Evolutionary conservation across 37 sponge, comb jelly and placozoan species (phyloP).

Genomic region (Corticium candelabrum): DNA sequence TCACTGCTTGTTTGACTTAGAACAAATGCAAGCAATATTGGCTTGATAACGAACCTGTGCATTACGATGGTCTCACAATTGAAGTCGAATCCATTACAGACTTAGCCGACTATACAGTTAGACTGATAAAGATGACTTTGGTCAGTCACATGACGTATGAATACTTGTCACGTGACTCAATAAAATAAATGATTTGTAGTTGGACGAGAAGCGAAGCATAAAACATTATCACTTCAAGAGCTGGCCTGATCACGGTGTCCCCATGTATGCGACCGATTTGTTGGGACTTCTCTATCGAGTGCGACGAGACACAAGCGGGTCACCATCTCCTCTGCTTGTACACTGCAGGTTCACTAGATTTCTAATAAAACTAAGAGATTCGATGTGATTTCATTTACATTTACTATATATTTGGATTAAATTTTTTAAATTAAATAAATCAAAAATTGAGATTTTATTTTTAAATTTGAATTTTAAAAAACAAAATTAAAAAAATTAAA

Average conservation of each 20-base stretch:
- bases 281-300: neutral
- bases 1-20: no score
- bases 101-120: neutral
- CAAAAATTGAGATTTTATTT: no score
- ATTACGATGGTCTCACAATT: neutral
- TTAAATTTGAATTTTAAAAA: no score
- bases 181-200: no score
- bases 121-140: neutral
- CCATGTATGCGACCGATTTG: neutral
- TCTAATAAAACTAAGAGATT: no score
- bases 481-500: no score
- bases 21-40: neutral
- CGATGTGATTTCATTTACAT: no score
- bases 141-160: neutral
- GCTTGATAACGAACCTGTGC: neutral
- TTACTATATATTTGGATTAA: no score
- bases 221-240: neutral
- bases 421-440: no score
- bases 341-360: conserved; percentile 7
- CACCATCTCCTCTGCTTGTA: neutral
- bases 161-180: neutral
- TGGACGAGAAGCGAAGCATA: no score
- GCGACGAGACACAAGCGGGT: neutral
- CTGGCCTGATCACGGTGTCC: neutral
- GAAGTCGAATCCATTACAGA: neutral